phyloP scores from a whole-genome alignment of 2,797 vertebrate species.

The Sciaenops ocellatus region DNA sequence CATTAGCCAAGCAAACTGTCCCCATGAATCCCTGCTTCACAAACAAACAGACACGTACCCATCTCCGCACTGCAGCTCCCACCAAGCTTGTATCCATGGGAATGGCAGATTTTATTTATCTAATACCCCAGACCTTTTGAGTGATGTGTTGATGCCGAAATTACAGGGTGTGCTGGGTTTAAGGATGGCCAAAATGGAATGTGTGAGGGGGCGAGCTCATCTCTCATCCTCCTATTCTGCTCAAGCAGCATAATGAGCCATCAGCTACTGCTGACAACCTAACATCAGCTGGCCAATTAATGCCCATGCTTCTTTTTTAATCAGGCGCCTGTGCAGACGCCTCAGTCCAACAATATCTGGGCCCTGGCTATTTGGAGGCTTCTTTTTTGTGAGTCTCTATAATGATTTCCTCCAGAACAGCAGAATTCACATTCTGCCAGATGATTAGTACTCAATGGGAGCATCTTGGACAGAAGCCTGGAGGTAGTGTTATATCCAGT shows the following conservation, averaged over 20 bases:
- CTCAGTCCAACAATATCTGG: conserved; percentile 73
- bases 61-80: conserved; percentile 39
- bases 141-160: conserved; percentile 74
- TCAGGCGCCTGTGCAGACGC: conserved; percentile 75
- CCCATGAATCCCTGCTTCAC: conserved; percentile 70
- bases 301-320: conserved; percentile 79
- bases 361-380: conserved; percentile 63
- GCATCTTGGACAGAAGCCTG: conserved; percentile 71
- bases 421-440: conserved; percentile 70
- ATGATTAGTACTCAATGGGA: conserved; percentile 74
- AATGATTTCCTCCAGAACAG: conserved; percentile 76
- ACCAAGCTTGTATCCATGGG: conserved; percentile 47
- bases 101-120: conserved; percentile 73
- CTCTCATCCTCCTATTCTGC: conserved; percentile 68
- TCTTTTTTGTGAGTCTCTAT: conserved; percentile 51
- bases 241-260: conserved; percentile 77
- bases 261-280: conserved; percentile 79
- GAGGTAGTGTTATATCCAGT: conserved; percentile 66
- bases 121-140: conserved; percentile 66
- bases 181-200: conserved; percentile 64
- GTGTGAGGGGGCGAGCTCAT: conserved; percentile 57
- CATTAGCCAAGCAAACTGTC: conserved; percentile 82
- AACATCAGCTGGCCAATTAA: conserved; percentile 83
- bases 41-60: conserved; percentile 65
- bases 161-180: conserved; percentile 68